Evolutionary conservation across 2,888 invertebrate species (phyloP).

Genomic region (Drosophila quinaria): DNA sequence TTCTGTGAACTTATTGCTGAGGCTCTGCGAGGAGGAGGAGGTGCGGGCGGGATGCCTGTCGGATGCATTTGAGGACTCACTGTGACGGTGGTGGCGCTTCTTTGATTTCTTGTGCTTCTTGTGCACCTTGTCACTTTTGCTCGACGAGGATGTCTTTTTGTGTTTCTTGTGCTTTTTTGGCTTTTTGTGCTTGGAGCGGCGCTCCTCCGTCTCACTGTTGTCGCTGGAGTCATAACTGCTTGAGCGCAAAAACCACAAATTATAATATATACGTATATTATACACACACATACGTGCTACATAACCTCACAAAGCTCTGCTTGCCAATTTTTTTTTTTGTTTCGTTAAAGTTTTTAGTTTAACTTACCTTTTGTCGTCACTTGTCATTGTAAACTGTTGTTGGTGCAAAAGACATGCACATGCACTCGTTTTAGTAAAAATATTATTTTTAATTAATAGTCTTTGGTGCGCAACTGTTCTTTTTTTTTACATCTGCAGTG

Average conservation of each 20-base stretch:
- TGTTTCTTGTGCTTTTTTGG: conserved; percentile 89
- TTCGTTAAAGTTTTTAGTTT: neutral
- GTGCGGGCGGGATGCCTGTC: conserved; percentile 51
- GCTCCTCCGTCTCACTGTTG: conserved; percentile 69
- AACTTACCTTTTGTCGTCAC: conserved; percentile 57
- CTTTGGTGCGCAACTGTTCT: conserved; percentile 19
- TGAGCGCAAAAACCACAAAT: conserved; percentile 16
- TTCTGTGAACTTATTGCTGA: conserved; percentile 84
- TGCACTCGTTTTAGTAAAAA: neutral
- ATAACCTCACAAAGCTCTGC: conserved; percentile 53
- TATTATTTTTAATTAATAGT: conserved; percentile 15
- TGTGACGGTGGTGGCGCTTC: conserved; percentile 86
- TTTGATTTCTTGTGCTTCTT: conserved; percentile 87
- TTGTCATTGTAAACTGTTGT: conserved; percentile 42
- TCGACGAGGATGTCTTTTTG: conserved; percentile 86
- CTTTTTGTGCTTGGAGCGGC: conserved; percentile 85
- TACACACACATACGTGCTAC: conserved; percentile 30
- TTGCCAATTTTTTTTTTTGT: conserved; percentile 8
- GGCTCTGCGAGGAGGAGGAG: conserved; percentile 31
- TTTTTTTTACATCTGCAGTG: conserved; percentile 23
- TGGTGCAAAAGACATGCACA: conserved; percentile 14
- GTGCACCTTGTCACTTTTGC: conserved; percentile 85
- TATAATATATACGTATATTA: conserved; percentile 45
- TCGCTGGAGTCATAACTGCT: conserved; percentile 81
- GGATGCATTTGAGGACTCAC: conserved; percentile 79